phyloP scores from a whole-genome alignment of 2,113 vertebrate species.

The Lophotis ruficrista region DNA sequence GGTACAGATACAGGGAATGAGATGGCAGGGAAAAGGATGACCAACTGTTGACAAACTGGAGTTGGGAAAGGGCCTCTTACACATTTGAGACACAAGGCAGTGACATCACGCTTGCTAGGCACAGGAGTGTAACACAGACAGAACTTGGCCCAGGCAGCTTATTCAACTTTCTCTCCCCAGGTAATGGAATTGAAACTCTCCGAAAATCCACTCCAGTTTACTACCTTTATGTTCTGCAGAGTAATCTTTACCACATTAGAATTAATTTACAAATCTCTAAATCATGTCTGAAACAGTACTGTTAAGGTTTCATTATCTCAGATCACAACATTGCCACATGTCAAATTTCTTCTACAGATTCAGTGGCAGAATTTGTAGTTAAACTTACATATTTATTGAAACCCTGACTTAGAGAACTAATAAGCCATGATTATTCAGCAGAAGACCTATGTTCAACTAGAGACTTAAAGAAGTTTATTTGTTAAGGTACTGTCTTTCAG shows the following conservation, averaged over 20 bases:
- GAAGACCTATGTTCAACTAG: background rate
- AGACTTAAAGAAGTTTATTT: background rate
- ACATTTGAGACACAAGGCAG: background rate
- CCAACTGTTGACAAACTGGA: background rate
- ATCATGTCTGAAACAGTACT: background rate
- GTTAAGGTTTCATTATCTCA: background rate
- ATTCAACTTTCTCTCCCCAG: background rate
- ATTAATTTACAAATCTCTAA: background rate
- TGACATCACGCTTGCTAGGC: background rate
- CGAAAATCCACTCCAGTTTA: background rate
- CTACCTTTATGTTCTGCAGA: background rate
- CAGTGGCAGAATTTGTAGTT: background rate
- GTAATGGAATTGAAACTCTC: background rate
- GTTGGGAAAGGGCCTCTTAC: background rate
- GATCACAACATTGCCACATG: accelerated
- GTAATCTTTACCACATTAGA: background rate
- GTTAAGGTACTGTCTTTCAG: background rate
- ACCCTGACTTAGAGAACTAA: background rate
- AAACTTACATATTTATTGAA: background rate
- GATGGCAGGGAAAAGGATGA: background rate
- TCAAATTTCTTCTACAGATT: background rate
- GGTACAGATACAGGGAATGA: background rate
- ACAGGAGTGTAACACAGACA: background rate
- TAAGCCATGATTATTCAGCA: background rate
- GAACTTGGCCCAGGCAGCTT: background rate